Conservation (phyloP, 1,140 invertebrate genomes). For the Papilio polytes region DNA sequence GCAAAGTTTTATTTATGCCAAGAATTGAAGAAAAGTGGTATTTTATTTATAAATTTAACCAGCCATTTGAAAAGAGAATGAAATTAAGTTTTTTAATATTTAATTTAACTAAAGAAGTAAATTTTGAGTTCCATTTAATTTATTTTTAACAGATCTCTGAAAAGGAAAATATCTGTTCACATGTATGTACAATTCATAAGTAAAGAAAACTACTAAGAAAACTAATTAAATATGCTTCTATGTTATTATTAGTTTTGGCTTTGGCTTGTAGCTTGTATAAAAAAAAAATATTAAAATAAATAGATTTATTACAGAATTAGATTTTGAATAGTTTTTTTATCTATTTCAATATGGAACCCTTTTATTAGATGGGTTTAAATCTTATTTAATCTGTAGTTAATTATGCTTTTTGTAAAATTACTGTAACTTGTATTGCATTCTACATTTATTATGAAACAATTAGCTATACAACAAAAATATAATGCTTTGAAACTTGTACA, state of each 20-base stretch:
- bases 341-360: too few species aligned
- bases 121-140: conserved; percentile 22
- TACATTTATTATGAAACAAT: not conserved
- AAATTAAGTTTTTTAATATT: not conserved
- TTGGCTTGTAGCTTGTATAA: not conserved
- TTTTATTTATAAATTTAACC: not conserved
- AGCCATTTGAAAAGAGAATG: not conserved
- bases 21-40: not conserved
- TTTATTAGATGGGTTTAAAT: too few species aligned
- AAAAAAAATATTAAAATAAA: not conserved
- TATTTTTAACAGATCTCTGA: conserved; percentile 27
- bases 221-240: not conserved
- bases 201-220: not conserved
- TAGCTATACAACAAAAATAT: not conserved
- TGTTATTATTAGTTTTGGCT: not conserved
- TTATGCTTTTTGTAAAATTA: not conserved
- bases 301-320: not conserved
- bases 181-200: conserved; percentile 4
- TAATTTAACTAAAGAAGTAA: not conserved
- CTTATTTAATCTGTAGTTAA: not conserved
- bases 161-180: conserved; percentile 18
- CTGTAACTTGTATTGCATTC: not conserved
- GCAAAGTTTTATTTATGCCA: not conserved
- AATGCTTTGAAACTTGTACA: not conserved
- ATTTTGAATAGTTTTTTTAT: not conserved